Conservation (phyloP, 1,140 invertebrate genomes). For the Drosophila kikkawai region DNA sequence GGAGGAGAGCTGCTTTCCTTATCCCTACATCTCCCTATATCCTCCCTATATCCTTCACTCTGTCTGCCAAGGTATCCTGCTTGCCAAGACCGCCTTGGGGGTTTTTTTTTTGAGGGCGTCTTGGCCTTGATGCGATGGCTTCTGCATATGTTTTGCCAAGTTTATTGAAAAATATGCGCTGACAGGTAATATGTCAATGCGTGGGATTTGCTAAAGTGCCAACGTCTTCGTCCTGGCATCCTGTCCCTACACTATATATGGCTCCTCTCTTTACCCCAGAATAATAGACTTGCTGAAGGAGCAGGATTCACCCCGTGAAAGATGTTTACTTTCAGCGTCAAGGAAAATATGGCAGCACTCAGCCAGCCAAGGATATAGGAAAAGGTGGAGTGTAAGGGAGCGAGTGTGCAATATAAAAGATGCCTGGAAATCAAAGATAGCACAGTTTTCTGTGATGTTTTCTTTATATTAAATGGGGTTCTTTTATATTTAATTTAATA, state of each 20-base stretch:
- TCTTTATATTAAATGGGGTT: not conserved
- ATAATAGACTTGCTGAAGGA: slow-evolving; percentile 62
- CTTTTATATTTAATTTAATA: not conserved
- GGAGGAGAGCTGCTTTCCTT: slow-evolving; percentile 1
- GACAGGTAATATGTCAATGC: slow-evolving; percentile 84
- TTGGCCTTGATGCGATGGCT: slow-evolving; percentile 24
- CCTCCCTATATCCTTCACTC: slow-evolving; percentile 5
- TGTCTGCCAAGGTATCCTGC: slow-evolving; percentile 16
- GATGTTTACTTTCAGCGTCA: slow-evolving; percentile 49
- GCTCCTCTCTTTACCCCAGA: slow-evolving; percentile 3
- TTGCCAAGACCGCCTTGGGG: slow-evolving; percentile 39
- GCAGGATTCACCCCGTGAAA: slow-evolving; percentile 29
- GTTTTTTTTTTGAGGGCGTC: not conserved
- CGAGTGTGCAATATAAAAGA: not conserved
- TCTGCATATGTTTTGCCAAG: slow-evolving; percentile 78
- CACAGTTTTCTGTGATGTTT: not conserved
- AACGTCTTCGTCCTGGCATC: slow-evolving; percentile 37
- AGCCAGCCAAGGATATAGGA: slow-evolving; percentile 23
- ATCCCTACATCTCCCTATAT: slow-evolving; percentile 1
- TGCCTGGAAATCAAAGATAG: slow-evolving; percentile 16
- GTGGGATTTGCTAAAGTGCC: slow-evolving; percentile 78
- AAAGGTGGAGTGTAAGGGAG: slow-evolving; percentile 1
- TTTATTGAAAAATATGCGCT: slow-evolving; percentile 84
- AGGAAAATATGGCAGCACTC: slow-evolving; percentile 80
- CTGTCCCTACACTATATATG: slow-evolving; percentile 1